A percentile compares a stretch with the other conserved stretches of the same genome.
These are phyloP conservation scores for Ispidina picta DNA, from an alignment of 2,797 vertebrate species.

Conservation along the genomic window DNA sequence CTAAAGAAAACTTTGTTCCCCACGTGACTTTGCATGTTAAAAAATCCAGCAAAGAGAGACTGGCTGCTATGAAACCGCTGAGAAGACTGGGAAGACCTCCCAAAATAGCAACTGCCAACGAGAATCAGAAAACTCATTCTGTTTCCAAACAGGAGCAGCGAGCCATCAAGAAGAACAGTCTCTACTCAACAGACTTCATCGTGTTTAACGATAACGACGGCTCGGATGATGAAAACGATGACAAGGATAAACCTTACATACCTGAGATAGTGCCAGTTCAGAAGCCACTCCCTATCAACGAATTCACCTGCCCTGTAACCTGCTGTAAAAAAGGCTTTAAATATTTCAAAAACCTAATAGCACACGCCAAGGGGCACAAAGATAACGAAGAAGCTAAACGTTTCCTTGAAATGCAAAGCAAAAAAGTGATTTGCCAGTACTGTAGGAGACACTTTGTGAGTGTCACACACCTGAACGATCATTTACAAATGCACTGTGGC, in stretches of 20 bases:
- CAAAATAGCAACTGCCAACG: slow-evolving; percentile 77
- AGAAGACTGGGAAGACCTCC: slow-evolving; percentile 85
- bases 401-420: slow-evolving; percentile 95
- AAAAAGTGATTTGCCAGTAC: slow-evolving; percentile 97
- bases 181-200: slow-evolving; percentile 79
- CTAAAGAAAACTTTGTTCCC: slow-evolving; percentile 92
- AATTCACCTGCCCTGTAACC: slow-evolving; percentile 84
- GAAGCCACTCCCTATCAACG: slow-evolving; percentile 77
- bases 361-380: slow-evolving; percentile 91
- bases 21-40: slow-evolving; percentile 96
- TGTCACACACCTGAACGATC: slow-evolving; percentile 94
- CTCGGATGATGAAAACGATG: slow-evolving; percentile 79
- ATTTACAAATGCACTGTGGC: slow-evolving; percentile 96
- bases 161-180: slow-evolving; percentile 86
- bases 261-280: slow-evolving; percentile 73
- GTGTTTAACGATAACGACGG: slow-evolving; percentile 82
- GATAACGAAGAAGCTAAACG: slow-evolving; percentile 92
- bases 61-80: slow-evolving; percentile 91
- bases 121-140: slow-evolving; percentile 79
- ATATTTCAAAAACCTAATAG: slow-evolving; percentile 94
- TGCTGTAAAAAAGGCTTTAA: slow-evolving; percentile 94
- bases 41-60: slow-evolving; percentile 92
- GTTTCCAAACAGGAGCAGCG: slow-evolving; percentile 83
- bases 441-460: slow-evolving; percentile 95
- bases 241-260: slow-evolving; percentile 80